Conservation (phyloP, 2,888 invertebrate genomes). For the Ochropleura leucogaster region DNA sequence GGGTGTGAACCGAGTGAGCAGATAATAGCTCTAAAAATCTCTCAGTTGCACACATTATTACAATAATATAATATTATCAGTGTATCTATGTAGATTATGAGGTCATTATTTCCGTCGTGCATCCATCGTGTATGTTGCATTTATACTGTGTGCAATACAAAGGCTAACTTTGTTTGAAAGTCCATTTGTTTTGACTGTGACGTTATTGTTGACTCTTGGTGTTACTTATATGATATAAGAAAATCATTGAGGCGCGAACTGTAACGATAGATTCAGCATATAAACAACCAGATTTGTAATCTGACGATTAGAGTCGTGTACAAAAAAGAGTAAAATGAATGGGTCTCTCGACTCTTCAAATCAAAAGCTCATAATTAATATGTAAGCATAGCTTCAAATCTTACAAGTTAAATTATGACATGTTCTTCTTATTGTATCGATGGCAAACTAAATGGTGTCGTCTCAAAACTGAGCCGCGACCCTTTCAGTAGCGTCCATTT, state of each 20-base stretch:
- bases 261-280: background rate
- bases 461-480: no score
- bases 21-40: constrained; percentile 24
- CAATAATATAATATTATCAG: constrained; percentile 27
- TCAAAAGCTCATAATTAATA: background rate
- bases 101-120: constrained; percentile 57
- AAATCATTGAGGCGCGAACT: background rate
- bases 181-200: background rate
- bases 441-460: no score
- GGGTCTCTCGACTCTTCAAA: background rate
- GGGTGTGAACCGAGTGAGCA: constrained; percentile 5
- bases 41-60: constrained; percentile 12
- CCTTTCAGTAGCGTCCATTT: no score
- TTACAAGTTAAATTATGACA: background rate
- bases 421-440: background rate
- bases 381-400: background rate
- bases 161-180: background rate
- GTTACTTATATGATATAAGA: background rate
- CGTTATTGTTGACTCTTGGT: background rate
- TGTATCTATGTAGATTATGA: constrained; percentile 45
- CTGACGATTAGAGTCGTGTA: background rate
- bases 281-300: background rate
- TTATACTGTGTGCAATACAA: constrained; percentile 26
- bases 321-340: background rate
- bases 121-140: constrained; percentile 35